Conservation (phyloP, 2,888 invertebrate genomes). For the Cryptocephalus primarius region DNA sequence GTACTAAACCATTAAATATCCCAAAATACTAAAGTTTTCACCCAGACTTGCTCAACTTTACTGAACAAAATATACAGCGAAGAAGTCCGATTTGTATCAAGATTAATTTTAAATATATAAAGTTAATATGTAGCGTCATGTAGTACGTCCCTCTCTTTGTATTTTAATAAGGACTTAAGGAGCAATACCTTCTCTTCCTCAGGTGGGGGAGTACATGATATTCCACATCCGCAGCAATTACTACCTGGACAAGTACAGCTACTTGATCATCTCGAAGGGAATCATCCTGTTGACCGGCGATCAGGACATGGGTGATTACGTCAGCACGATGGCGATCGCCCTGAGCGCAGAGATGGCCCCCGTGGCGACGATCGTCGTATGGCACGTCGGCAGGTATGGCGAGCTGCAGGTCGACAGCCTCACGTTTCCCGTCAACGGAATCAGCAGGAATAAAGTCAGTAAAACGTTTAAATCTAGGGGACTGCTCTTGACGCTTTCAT, state of each 20-base stretch:
- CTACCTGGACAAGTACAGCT: constrained; percentile 80
- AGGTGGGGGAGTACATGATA: constrained; percentile 90
- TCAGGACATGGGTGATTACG: constrained; percentile 67
- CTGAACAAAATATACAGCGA: no score
- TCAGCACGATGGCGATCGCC: constrained; percentile 72
- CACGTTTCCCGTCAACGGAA: constrained; percentile 94
- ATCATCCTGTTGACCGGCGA: constrained; percentile 77
- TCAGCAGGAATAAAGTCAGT: constrained; percentile 76
- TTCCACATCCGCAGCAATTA: constrained; percentile 90
- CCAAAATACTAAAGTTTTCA: no score
- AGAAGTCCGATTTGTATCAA: no score
- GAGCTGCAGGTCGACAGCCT: constrained; percentile 85
- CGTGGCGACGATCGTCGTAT: constrained; percentile 79
- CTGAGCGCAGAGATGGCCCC: constrained; percentile 87
- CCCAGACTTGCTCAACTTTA: no score
- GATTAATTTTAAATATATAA: no score
- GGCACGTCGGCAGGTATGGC: constrained; percentile 72
- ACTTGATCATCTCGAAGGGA: constrained; percentile 86
- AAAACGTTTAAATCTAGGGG: neutral
- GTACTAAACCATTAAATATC: no score
- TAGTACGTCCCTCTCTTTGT: no score
- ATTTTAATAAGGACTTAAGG: no score
- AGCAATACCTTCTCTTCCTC: constrained; percentile 9
- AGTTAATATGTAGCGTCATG: no score
- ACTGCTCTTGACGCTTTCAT: constrained; percentile 10